These are phyloP conservation scores for Syndactyla subalaris DNA, from an alignment of 2,797 vertebrate genomes.

Conservation along the genomic window DNA sequence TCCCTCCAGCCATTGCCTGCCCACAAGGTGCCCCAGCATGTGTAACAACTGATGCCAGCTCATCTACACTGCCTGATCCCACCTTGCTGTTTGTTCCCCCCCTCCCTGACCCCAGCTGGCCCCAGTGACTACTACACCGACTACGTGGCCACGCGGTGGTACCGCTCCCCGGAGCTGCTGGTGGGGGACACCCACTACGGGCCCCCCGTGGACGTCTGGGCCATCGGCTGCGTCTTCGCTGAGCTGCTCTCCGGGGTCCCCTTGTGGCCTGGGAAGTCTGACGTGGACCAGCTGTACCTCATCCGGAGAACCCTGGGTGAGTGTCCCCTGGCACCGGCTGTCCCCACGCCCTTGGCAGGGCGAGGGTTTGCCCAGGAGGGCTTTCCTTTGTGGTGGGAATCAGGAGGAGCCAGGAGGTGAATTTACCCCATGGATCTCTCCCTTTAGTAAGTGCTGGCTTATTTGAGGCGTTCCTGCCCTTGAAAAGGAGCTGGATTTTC, in stretches of 20 bases:
- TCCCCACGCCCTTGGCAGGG: rapidly evolving
- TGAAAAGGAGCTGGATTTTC: not conserved
- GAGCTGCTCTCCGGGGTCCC: conserved; percentile 89
- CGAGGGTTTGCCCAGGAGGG: not conserved
- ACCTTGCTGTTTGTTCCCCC: not conserved
- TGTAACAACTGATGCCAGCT: rapidly evolving
- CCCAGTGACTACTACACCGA: conserved; percentile 94
- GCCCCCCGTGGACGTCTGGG: conserved; percentile 93
- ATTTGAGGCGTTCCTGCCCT: not conserved
- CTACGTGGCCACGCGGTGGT: conserved; percentile 96
- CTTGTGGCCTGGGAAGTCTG: conserved; percentile 93
- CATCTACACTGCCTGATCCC: rapidly evolving
- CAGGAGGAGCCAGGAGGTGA: not conserved
- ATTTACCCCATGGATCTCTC: not conserved
- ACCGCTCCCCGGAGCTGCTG: conserved; percentile 89
- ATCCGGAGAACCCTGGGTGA: conserved; percentile 91
- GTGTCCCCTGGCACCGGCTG: not conserved
- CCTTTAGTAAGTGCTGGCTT: not conserved
- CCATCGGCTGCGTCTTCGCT: conserved; percentile 91
- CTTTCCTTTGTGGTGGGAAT: not conserved
- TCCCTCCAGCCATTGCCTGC: not conserved
- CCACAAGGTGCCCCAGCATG: not conserved
- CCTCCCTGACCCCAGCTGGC: conserved; percentile 79
- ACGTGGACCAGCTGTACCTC: conserved; percentile 93
- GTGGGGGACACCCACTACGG: conserved; percentile 95